These are phyloP conservation scores for Eospalax fontanierii DNA, from an alignment of 2,797 vertebrate species.

Conservation along the genomic window DNA sequence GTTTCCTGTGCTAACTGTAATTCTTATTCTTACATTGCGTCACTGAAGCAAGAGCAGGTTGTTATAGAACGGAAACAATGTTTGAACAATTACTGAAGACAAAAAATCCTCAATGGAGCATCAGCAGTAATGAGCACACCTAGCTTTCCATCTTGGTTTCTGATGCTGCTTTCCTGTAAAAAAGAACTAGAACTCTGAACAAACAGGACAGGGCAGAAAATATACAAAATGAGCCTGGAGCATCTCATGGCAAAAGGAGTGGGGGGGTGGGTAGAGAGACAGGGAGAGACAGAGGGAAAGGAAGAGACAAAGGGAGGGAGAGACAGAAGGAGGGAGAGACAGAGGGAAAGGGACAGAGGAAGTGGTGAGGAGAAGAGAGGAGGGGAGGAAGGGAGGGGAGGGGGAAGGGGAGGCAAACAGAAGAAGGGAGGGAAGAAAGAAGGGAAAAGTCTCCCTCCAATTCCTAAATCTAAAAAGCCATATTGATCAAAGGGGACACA, in stretches of 20 bases:
- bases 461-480: background rate
- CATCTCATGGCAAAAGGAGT: background rate
- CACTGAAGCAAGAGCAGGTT: background rate
- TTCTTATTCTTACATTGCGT: constrained; percentile 16
- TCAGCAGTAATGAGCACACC: background rate
- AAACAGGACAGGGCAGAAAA: background rate
- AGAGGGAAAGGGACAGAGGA: background rate
- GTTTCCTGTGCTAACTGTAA: constrained; percentile 22
- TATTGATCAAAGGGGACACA: background rate
- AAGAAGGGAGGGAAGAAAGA: no score
- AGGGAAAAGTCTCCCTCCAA: no score
- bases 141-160: background rate
- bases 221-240: background rate
- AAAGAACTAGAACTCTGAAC: background rate
- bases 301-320: no score
- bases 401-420: background rate
- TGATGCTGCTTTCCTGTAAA: background rate
- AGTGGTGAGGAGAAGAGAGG: background rate
- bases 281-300: no score
- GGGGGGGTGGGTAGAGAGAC: no score
- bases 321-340: background rate
- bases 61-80: background rate
- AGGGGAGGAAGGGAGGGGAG: background rate
- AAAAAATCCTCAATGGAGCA: constrained; percentile 25
- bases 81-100: background rate